Evolutionary conservation across 2,888 invertebrate genomes (phyloP).

Genomic region (Stegana nigrithorax): DNA sequence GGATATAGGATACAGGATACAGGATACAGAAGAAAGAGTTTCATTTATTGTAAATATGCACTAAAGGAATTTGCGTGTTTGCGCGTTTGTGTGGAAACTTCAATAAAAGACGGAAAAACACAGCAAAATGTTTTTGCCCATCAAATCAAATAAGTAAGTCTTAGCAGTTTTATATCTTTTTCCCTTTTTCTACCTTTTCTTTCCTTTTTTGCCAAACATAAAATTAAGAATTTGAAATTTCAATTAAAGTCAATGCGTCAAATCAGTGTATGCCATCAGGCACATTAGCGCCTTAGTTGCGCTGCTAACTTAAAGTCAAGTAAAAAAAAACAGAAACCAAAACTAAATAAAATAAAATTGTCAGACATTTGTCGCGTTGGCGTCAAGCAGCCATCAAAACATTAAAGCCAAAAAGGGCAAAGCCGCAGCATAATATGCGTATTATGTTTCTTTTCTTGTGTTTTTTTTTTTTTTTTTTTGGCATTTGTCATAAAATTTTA

Average conservation of each 20-base stretch:
- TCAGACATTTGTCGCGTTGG: conserved; percentile 15
- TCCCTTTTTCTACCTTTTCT: no score
- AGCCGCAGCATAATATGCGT: background rate
- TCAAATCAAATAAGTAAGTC: conserved; percentile 68
- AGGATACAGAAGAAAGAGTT: no score
- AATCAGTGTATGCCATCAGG: background rate
- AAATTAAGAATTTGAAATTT: background rate
- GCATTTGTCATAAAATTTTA: background rate
- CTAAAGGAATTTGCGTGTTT: background rate
- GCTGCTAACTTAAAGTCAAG: no score
- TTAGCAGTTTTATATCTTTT: background rate
- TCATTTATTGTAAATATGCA: background rate
- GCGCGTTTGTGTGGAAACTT: no score
- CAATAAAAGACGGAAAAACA: conserved; percentile 8
- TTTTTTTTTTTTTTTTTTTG: background rate
- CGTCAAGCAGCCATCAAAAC: conserved; percentile 24
- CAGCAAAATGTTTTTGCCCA: conserved; percentile 65
- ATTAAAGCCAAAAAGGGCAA: background rate
- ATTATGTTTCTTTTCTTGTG: background rate
- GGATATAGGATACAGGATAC: no score
- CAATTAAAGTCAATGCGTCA: conserved; percentile 1
- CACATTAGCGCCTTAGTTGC: background rate
- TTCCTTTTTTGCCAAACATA: background rate
- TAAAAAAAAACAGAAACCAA: no score
- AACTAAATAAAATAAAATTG: no score